A percentile compares a stretch with the other conserved stretches of the same genome.
These are phyloP conservation scores for Pollimyrus isidori DNA, from an alignment of 2,113 vertebrate species.

Conservation along the genomic window DNA sequence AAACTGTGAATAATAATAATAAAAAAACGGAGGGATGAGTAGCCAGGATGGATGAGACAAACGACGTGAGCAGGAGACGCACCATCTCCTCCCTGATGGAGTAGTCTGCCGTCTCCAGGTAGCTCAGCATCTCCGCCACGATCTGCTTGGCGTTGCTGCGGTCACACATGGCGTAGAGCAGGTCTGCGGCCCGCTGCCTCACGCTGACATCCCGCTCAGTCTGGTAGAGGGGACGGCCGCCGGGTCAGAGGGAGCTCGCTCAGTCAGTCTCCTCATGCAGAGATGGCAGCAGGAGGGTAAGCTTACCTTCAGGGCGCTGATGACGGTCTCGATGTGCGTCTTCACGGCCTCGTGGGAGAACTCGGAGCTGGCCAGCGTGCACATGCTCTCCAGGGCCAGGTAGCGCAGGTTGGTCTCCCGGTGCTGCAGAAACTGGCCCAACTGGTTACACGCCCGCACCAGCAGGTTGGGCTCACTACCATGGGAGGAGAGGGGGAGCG, in stretches of 20 bases:
- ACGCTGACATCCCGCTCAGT: slow-evolving; percentile 87
- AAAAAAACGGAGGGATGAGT: not conserved
- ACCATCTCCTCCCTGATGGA: slow-evolving; percentile 91
- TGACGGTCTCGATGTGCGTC: slow-evolving; percentile 73
- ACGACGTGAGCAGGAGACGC: not conserved
- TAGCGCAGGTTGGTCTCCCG: slow-evolving; percentile 75
- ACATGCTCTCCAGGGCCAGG: slow-evolving; percentile 75
- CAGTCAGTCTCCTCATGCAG: not conserved
- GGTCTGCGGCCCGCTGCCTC: slow-evolving; percentile 79
- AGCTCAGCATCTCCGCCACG: slow-evolving; percentile 86
- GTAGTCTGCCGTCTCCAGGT: slow-evolving; percentile 84
- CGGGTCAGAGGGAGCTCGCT: not conserved
- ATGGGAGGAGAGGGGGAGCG: not conserved
- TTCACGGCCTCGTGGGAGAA: slow-evolving; percentile 71
- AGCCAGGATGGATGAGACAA: not conserved
- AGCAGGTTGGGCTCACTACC: slow-evolving; percentile 67
- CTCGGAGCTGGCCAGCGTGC: slow-evolving; percentile 66
- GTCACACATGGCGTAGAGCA: slow-evolving; percentile 90
- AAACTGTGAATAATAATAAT: not conserved
- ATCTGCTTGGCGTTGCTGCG: slow-evolving; percentile 90
- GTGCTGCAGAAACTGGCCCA: slow-evolving; percentile 76
- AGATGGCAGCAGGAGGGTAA: not conserved
- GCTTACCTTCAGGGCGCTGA: slow-evolving; percentile 73
- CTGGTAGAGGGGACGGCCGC: slow-evolving; percentile 42
- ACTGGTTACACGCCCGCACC: slow-evolving; percentile 70